phyloP scores from a whole-genome alignment of 2,888 invertebrate species.

The Dynastes maya region DNA sequence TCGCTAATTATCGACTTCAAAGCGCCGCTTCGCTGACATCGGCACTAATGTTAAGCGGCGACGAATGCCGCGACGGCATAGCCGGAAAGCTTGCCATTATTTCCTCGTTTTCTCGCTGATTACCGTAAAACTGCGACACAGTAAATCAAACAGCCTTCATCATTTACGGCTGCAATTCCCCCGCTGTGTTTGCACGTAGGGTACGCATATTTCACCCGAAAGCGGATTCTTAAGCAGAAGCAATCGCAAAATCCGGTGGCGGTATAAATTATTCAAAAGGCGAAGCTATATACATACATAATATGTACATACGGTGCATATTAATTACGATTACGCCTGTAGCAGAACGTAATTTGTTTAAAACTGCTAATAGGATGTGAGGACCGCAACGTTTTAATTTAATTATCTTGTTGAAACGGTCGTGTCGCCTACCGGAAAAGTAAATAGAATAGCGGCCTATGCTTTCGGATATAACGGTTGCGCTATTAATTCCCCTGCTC shows the following conservation, averaged over 20 bases:
- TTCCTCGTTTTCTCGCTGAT: not conserved
- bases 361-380: constrained; percentile 34
- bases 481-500: constrained; percentile 1
- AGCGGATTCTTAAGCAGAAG: constrained; percentile 3
- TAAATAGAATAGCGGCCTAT: constrained; percentile 25
- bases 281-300: not conserved
- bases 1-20: constrained; percentile 38
- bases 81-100: constrained; percentile 31
- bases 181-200: not conserved
- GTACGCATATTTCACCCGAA: no score
- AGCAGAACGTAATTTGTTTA: constrained; percentile 34
- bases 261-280: constrained; percentile 29
- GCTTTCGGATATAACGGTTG: constrained; percentile 4
- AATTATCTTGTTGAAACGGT: constrained; percentile 15
- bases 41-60: not conserved
- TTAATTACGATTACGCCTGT: constrained; percentile 24
- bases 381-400: constrained; percentile 20
- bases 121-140: not conserved
- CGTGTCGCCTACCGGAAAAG: not conserved
- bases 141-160: constrained; percentile 7
- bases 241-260: not conserved
- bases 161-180: not conserved
- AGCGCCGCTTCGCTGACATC: constrained; percentile 26
- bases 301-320: not conserved
- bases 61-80: not conserved